Evolutionary conservation across 2,888 invertebrate species (phyloP), one percentile per base, ranked within the genome.

Genomic region (Dorcus hopei): DNA sequence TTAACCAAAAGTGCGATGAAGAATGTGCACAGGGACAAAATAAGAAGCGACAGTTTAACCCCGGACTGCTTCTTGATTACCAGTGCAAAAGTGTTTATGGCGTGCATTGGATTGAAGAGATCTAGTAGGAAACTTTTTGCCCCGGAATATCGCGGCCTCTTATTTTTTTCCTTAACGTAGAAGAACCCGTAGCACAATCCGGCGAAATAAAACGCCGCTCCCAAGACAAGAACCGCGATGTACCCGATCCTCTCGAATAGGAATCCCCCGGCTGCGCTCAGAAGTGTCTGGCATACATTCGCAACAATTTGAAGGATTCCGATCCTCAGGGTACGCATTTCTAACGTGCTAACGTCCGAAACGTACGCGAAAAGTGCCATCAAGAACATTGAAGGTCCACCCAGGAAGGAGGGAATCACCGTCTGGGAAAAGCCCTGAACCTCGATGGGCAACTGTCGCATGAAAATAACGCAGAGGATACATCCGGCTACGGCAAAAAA

Each of bases 241-340:
- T 78, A 78, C 11, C 76, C 77, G 26, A 74, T 65, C 16, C 60
- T 11, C 0, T 60, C 59, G 55, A 74, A 77, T 8, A 77, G 57
- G 23, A 71, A 61, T 9, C 73, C 77, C 59, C 74, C 74, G 14
- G 77, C 74, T 4, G 68, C 55, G 26, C 59, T 59, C 19, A 59
- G 43, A 11, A 59, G n/a, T 3, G 45, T 45, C 7, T 55, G 56
- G 9, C 56, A 61, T 38, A 58, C 45, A 3, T 52, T 74, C 4
- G 76, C 63, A 3, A 74, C 70, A 33, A 77, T 76, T 62, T 78
- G 77, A 9, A 85, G 80, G n/a, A 85, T 70, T 9, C 86, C 87
- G 48, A 87, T 80, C 67, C 87, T 78, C 49, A 87, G 80, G 1
- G 87, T 87, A 26, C 87, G 79, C 63, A 83, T 80, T 65, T 85